Evolutionary conservation across 2,888 invertebrate genomes (phyloP), one percentile per base, ranked within the genome.

Genomic region (Bombyx huttoni): DNA sequence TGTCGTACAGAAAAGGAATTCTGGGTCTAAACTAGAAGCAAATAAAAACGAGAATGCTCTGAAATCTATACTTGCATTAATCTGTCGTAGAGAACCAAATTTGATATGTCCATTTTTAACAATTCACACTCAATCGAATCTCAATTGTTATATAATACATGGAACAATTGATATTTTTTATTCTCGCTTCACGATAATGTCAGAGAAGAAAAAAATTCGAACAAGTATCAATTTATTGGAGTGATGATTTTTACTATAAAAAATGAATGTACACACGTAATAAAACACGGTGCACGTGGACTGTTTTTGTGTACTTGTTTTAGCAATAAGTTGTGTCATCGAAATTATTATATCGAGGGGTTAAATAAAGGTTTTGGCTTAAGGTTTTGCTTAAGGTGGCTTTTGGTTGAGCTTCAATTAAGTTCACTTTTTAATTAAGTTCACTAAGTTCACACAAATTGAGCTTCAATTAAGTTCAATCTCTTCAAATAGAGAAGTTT

Each of bases 41-140:
- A 24, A 40, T 40, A 40, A 40, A 40, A 12, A 40, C 40, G 3
- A 40, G 2, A 40, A 10, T 40, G 40, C 40, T 40, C 40, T 40
- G 12, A 40, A 40, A 24, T 24, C 12, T 40, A 40, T 40, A 10
- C 40, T 8, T 8, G 9, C 12, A 40, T 40, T 8, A 40, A 40
- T 40, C 12, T 40, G 40, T 40, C 9, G 40, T 40, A 40, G 40
- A 24, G 52, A 45, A 48, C 72, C 69, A 70, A 73, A 70, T 73
- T 69, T 66, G 61, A 65, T 63, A 62, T 62, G 70, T 71, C 75
- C 70, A 71, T 70, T 75, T 73, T 70, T 65, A 61, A 70, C 68
- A 67, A 71, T 77, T 76, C 69, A 71, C 67, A 67, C 63, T 58
- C 58, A 56, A 62, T 63, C 58, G 54, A 47, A 47, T 53, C 49